These are phyloP conservation scores for Tenebrio molitor DNA, from an alignment of 1,140 invertebrate species.

Conservation along the genomic window DNA sequence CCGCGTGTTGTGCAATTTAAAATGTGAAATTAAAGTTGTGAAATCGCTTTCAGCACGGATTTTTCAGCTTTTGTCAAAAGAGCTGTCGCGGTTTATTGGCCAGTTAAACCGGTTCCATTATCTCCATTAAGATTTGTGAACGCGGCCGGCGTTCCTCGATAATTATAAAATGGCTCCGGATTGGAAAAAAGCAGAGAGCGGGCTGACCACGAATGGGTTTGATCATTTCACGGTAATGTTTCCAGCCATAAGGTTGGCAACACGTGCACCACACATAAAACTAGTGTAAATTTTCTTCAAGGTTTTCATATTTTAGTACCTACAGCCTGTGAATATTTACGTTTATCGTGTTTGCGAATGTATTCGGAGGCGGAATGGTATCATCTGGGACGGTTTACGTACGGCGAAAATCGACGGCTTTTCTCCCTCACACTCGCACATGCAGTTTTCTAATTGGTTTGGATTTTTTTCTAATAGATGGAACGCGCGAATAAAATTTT, in stretches of 20 bases:
- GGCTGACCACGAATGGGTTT: background rate
- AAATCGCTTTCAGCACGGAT: constrained; percentile 31
- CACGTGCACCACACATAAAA: constrained; percentile 55
- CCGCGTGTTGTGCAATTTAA: constrained; percentile 25
- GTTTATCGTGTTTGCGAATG: constrained; percentile 51
- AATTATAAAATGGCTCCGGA: constrained; percentile 9
- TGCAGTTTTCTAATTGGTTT: constrained; percentile 12
- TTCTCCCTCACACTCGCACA: too few relatives aligned
- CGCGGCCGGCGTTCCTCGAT: background rate
- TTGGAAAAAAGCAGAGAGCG: background rate
- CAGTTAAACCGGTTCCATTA: constrained; percentile 24
- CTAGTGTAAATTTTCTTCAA: constrained; percentile 56
- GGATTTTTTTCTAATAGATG: constrained; percentile 13
- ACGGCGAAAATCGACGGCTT: too few relatives aligned
- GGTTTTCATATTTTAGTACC: constrained; percentile 59
- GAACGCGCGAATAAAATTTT: constrained; percentile 46
- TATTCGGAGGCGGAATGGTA: constrained; percentile 32
- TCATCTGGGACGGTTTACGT: background rate
- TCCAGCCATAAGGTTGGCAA: constrained; percentile 23
- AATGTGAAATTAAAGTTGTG: constrained; percentile 25
- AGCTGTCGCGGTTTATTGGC: constrained; percentile 11
- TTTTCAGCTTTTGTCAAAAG: constrained; percentile 35
- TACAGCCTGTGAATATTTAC: constrained; percentile 54
- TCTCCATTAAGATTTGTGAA: constrained; percentile 27
- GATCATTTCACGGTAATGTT: constrained; percentile 48